phyloP scores from a whole-genome alignment of 37 sponge, comb jelly and placozoan genomes.

The Chondrilla cf. caribensis region DNA sequence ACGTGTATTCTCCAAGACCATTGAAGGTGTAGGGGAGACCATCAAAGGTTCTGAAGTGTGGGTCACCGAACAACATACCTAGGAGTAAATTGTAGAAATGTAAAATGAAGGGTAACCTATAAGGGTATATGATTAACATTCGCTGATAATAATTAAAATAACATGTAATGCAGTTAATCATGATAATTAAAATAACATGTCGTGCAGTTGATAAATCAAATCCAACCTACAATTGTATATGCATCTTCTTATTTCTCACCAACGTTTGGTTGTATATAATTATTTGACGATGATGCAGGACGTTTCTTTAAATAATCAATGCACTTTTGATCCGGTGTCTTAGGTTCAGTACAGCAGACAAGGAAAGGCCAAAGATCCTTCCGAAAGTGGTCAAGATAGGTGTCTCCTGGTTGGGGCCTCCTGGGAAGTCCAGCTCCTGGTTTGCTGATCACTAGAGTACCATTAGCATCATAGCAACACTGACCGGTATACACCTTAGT shows the following conservation, averaged over 20 bases:
- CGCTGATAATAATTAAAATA: too few species aligned
- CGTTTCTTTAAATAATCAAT: background rate
- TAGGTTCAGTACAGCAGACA: background rate
- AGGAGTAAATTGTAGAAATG: too few species aligned
- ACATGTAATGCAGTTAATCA: too few species aligned
- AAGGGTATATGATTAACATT: too few species aligned
- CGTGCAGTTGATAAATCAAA: too few species aligned
- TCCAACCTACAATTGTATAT: too few species aligned
- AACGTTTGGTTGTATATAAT: background rate
- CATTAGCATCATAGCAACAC: constrained; percentile 22
- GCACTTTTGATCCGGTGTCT: background rate
- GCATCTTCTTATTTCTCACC: too few species aligned
- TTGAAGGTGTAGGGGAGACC: constrained; percentile 20
- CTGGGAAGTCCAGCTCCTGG: background rate
- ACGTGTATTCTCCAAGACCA: constrained; percentile 23
- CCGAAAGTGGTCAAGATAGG: background rate
- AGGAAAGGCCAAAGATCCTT: constrained; percentile 8
- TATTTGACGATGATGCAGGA: background rate
- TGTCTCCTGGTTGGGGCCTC: background rate
- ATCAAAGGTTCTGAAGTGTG: constrained; percentile 24
- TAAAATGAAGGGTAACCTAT: too few species aligned
- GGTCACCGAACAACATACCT: constrained; percentile 17
- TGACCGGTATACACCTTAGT: background rate
- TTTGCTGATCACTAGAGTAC: background rate
- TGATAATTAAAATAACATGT: too few species aligned